These are phyloP conservation scores for Dynastes maya DNA, from an alignment of 2,888 invertebrate species.

Conservation along the genomic window DNA sequence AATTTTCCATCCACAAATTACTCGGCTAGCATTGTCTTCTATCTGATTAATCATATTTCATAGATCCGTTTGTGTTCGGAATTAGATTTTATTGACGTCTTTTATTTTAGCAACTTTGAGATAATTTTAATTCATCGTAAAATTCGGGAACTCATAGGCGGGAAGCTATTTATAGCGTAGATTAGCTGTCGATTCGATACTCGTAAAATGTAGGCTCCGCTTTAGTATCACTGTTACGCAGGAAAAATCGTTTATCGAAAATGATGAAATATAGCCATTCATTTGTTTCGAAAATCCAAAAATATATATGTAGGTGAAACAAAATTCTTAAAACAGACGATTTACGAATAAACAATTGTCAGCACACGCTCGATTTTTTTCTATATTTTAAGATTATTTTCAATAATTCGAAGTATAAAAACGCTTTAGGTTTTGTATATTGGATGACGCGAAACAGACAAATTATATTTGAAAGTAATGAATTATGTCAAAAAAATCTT, in stretches of 20 bases:
- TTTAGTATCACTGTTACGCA: slow-evolving; percentile 19
- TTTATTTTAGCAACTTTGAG: slow-evolving; percentile 34
- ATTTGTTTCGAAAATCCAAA: slow-evolving; percentile 1
- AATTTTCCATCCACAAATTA: too few species aligned
- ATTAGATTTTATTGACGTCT: slow-evolving; percentile 20
- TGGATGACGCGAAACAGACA: too few species aligned
- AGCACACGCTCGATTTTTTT: neutral
- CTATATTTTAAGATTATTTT: neutral
- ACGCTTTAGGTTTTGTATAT: too few species aligned
- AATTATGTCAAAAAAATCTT: too few species aligned
- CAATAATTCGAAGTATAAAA: neutral
- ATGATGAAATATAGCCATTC: slow-evolving; percentile 4
- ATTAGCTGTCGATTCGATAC: slow-evolving; percentile 26
- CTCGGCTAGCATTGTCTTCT: neutral
- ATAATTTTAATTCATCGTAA: slow-evolving; percentile 33
- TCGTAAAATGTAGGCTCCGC: slow-evolving; percentile 25
- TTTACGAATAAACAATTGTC: neutral
- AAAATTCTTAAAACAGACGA: neutral
- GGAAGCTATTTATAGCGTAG: slow-evolving; percentile 24
- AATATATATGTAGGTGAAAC: neutral
- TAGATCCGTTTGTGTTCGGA: slow-evolving; percentile 5
- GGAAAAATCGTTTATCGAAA: slow-evolving; percentile 15
- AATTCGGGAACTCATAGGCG: slow-evolving; percentile 13
- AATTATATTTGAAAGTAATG: too few species aligned
- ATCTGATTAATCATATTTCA: slow-evolving; percentile 6